These are phyloP conservation scores for Mormyrops attenuatus DNA, from an alignment of 2,797 vertebrate species.

Conservation along the genomic window DNA sequence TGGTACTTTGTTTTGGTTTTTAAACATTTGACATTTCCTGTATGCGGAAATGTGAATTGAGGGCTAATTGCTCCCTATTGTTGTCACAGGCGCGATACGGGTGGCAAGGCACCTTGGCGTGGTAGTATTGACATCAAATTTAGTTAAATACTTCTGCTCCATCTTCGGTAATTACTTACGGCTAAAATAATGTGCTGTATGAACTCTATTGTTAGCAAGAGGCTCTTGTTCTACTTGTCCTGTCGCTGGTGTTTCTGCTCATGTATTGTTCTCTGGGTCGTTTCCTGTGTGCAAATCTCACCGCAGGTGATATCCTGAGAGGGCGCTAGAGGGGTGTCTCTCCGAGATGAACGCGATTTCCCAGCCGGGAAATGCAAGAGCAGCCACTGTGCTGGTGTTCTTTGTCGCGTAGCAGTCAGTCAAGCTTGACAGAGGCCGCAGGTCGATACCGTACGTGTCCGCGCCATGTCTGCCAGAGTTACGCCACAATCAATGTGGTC, in stretches of 20 bases:
- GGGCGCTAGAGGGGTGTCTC: neutral
- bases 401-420: slow-evolving; percentile 38
- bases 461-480: neutral
- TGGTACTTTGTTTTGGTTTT: neutral
- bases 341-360: neutral
- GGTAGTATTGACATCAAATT: neutral
- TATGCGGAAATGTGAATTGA: neutral
- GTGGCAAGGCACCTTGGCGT: neutral
- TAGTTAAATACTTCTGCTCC: neutral
- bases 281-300: neutral
- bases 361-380: slow-evolving; percentile 23
- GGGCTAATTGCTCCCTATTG: neutral
- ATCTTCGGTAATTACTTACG: neutral
- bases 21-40: neutral
- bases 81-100: neutral
- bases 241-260: neutral
- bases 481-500: slow-evolving; percentile 16
- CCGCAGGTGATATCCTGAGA: neutral
- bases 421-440: slow-evolving; percentile 37
- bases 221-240: neutral
- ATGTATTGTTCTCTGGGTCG: neutral
- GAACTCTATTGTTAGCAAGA: neutral
- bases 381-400: slow-evolving; percentile 34
- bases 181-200: neutral
- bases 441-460: slow-evolving; percentile 42